A percentile compares a stretch with the other conserved stretches of the same genome.
Conservation (phyloP, 53 echinoderm and acorn worm genomes). For the Temnopleurus reevesii region DNA sequence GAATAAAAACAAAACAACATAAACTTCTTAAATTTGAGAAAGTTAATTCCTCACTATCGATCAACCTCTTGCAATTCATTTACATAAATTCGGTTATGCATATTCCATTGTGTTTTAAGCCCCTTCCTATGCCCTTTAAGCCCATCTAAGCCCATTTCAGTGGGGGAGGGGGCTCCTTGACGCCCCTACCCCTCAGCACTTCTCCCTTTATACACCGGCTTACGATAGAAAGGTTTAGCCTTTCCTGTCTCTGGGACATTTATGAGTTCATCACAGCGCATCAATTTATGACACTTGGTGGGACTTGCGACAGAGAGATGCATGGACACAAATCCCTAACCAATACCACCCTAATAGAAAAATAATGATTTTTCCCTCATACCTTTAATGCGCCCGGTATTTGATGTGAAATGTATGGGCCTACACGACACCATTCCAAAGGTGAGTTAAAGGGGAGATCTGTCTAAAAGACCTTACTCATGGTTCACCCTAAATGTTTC, state of each 20-base stretch:
- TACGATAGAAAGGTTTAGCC: background rate
- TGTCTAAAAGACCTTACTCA: background rate
- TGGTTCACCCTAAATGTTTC: no score
- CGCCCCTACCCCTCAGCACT: no score
- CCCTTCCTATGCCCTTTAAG: no score
- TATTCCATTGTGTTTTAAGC: no score
- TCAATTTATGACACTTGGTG: constrained; percentile 51
- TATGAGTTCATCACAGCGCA: constrained; percentile 51
- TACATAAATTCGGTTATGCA: no score
- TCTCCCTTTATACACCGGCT: background rate
- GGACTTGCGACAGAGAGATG: constrained; percentile 5
- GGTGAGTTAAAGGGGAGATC: constrained; percentile 14
- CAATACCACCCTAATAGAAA: constrained; percentile 44
- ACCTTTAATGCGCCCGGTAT: constrained; percentile 10
- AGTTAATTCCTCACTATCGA: no score
- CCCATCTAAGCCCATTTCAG: no score
- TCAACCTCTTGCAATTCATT: no score
- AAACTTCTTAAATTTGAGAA: no score
- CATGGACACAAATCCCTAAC: constrained; percentile 22
- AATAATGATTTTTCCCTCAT: constrained; percentile 53
- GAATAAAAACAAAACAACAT: no score
- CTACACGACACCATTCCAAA: background rate
- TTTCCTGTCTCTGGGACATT: background rate
- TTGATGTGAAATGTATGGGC: constrained; percentile 6
- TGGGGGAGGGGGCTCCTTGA: background rate